A percentile compares a stretch with the other conserved stretches of the same genome.
Conservation (phyloP, 2,888 invertebrate species). For the Galerucella pusilla region DNA sequence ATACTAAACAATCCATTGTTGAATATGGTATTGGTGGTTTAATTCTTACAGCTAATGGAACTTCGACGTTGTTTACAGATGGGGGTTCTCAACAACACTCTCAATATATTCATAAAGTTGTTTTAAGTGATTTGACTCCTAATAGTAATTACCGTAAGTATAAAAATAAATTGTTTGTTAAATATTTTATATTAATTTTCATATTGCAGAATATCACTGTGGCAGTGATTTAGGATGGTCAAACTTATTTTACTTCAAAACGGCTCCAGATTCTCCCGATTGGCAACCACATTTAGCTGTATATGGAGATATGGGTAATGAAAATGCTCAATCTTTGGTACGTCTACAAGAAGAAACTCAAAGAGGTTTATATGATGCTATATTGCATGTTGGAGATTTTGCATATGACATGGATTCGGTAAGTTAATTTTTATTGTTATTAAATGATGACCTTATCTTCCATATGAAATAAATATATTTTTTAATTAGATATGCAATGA, state of each 20-base stretch:
- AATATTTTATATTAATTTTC: not conserved
- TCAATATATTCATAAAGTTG: constrained; percentile 84
- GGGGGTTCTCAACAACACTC: constrained; percentile 73
- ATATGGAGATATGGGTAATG: constrained; percentile 95
- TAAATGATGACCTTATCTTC: too few species aligned
- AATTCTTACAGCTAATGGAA: constrained; percentile 69
- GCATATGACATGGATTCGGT: constrained; percentile 91
- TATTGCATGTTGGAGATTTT: constrained; percentile 94
- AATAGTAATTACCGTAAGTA: constrained; percentile 73
- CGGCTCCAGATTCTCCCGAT: constrained; percentile 72
- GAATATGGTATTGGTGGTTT: constrained; percentile 78
- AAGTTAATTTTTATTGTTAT: constrained; percentile 45
- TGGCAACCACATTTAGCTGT: constrained; percentile 88
- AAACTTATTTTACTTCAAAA: constrained; percentile 78
- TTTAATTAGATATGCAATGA: not conserved
- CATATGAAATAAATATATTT: too few species aligned
- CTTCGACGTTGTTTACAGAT: constrained; percentile 75
- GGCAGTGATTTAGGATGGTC: constrained; percentile 89
- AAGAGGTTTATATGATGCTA: constrained; percentile 82
- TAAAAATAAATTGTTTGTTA: constrained; percentile 38
- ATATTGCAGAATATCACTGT: constrained; percentile 78
- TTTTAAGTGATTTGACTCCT: constrained; percentile 71
- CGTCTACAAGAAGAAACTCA: constrained; percentile 87
- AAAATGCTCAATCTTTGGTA: constrained; percentile 88
- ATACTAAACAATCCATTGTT: constrained; percentile 75